Percentiles rank a stretch among this genome's conserved stretches.
These are phyloP conservation scores for Bolinopsis microptera DNA, from an alignment of 37 sponge, comb jelly and placozoan genomes.

Conservation along the genomic window DNA sequence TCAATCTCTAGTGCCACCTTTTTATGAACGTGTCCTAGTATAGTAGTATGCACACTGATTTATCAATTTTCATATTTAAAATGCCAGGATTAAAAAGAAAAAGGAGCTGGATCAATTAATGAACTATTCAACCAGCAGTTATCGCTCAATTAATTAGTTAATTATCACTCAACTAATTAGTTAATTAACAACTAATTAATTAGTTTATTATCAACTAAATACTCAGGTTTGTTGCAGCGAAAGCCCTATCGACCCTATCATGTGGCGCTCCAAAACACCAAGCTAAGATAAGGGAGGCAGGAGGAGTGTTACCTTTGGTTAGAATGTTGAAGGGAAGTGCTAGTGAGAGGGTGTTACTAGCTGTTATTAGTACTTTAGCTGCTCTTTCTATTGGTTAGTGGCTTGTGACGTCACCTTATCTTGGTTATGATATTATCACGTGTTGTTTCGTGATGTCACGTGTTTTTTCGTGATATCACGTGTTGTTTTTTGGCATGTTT, in stretches of 20 bases:
- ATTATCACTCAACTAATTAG: neutral
- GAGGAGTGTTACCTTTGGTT: constrained; percentile 47
- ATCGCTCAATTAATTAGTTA: neutral
- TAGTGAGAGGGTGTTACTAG: constrained; percentile 47
- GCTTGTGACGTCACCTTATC: neutral
- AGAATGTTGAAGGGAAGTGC: constrained; percentile 40
- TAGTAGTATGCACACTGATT: too few relatives aligned
- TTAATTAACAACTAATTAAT: neutral
- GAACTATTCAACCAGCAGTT: too few relatives aligned
- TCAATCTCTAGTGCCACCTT: too few relatives aligned
- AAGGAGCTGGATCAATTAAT: too few relatives aligned
- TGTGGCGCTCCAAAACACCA: constrained; percentile 64
- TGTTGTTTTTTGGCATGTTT: too few relatives aligned
- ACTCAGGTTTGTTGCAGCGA: constrained; percentile 46
- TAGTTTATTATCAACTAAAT: neutral
- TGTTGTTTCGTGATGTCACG: neutral
- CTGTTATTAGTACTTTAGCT: constrained; percentile 57
- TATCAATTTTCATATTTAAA: too few relatives aligned
- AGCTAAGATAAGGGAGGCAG: constrained; percentile 38
- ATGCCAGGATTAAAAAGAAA: too few relatives aligned
- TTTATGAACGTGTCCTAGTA: too few relatives aligned
- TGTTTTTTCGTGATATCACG: too few relatives aligned
- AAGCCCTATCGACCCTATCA: constrained; percentile 52
- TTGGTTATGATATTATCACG: neutral
- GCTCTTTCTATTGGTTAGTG: constrained; percentile 59